Percentiles rank a stretch among this genome's conserved stretches.
Conservation (phyloP, 1,140 invertebrate genomes). For the Microplitis demolitor region DNA sequence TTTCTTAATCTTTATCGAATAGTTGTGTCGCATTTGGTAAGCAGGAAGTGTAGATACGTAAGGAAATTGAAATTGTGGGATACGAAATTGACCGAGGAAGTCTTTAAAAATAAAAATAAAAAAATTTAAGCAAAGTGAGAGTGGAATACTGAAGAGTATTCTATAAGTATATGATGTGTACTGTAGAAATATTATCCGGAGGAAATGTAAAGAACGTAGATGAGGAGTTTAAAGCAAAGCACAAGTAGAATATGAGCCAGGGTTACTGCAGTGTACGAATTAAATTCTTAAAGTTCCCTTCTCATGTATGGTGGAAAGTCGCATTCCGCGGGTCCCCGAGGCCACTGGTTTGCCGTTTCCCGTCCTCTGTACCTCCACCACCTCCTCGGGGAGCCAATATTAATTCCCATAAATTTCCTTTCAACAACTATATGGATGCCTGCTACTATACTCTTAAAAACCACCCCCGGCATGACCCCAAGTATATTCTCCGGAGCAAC, state of each 20-base stretch:
- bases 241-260: conserved; percentile 3
- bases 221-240: conserved; percentile 16
- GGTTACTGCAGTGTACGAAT: conserved; percentile 45
- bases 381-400: conserved; percentile 55
- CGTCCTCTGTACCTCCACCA: conserved; percentile 16
- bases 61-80: conserved; percentile 29
- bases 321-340: conserved; percentile 58
- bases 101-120: not conserved
- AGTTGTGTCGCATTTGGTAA: conserved; percentile 6
- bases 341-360: conserved; percentile 30
- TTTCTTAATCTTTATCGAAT: conserved; percentile 30
- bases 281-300: conserved; percentile 63
- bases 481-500: conserved; percentile 31
- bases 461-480: not conserved
- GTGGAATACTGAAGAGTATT: not conserved
- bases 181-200: not conserved
- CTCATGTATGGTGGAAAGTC: conserved; percentile 54
- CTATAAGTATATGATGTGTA: too few relatives aligned
- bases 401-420: conserved; percentile 65
- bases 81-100: conserved; percentile 38
- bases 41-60: conserved; percentile 11
- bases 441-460: conserved; percentile 1
- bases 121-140: not conserved
- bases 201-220: conserved; percentile 22
- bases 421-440: conserved; percentile 52